A percentile compares a stretch with the other conserved stretches of the same genome.
Evolutionary conservation across 2,797 vertebrate species (phyloP).

Genomic region (Melanotaenia pygmaea): DNA sequence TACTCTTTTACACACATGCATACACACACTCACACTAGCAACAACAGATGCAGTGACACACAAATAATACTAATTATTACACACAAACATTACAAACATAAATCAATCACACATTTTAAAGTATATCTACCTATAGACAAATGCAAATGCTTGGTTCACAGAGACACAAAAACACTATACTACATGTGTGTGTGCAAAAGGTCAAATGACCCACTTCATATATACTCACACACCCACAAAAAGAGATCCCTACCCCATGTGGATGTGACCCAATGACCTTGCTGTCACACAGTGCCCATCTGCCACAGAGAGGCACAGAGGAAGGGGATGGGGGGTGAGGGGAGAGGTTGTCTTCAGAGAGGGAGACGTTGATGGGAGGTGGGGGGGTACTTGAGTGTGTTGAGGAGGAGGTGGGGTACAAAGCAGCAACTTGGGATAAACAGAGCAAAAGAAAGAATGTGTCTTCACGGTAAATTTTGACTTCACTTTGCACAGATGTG

Average conservation of each 20-base stretch:
- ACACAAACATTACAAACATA: background rate
- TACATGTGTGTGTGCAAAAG: conserved; percentile 42
- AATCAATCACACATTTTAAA: background rate
- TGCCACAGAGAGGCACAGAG: conserved; percentile 80
- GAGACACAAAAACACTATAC: background rate
- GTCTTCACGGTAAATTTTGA: conserved; percentile 74
- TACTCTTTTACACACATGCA: background rate
- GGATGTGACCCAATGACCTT: conserved; percentile 85
- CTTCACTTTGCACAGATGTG: conserved; percentile 72
- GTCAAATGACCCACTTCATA: conserved; percentile 48
- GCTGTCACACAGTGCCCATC: conserved; percentile 85
- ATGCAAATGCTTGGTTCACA: conserved; percentile 6
- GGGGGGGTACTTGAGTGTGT: conserved; percentile 1
- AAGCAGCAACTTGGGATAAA: conserved; percentile 31
- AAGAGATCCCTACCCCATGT: conserved; percentile 73
- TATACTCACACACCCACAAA: conserved; percentile 46
- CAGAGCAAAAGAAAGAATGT: conserved; percentile 55
- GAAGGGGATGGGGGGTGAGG: conserved; percentile 46
- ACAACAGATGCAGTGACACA: conserved; percentile 3
- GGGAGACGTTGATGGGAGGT: background rate
- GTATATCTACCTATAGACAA: background rate
- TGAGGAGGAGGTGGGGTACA: background rate
- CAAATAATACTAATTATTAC: background rate
- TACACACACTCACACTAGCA: background rate
- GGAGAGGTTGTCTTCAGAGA: conserved; percentile 14